Evolutionary conservation across 2,888 invertebrate species (phyloP), one percentile per base, ranked within the genome.

Genomic region (Lissocephala sabroskyi): DNA sequence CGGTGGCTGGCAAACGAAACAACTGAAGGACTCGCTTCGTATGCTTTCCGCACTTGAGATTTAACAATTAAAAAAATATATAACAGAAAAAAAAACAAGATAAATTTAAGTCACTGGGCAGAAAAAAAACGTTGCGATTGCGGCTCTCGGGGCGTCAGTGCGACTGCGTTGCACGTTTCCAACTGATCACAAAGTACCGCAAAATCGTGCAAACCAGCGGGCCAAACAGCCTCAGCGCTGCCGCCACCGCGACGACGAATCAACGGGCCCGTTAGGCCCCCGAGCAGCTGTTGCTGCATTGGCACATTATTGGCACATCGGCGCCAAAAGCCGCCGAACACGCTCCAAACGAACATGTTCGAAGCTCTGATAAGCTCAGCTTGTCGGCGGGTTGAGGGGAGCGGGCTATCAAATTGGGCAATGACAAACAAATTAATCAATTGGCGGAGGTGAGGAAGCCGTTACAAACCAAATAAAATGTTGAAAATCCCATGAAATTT

Each of bases 131-230:
- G n/a, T n/a, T n/a, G n/a, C n/a, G n/a, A n/a, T n/a, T 33, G 13
- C 9, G 13, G 5, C 9, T 3, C 16, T 35, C 49, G 36, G 56
- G 57, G 67, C 64, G 76, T 73, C 71, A 53, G 59, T 68, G 74
- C 71, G 68, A 55, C 65, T 68, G 70, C 76, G 76, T 73, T 71
- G 71, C 70, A 76, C 71, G 76, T 52, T 73, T 65, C 59, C 57
- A 73, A 71, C 76, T 71, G 61, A 71, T 65, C 16, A 26, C 35
- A 45, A 42, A 46, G 53, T 44, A 43, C 40, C 35, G 41, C 23
- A 76, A 71, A 73, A 65, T 62, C 53, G 62, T 53, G 60, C 59
- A 68, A 62, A 59, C 63, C 46, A 30, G 46, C 16, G 14, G 7
- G 7, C 61, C 41, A 56, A 52, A 17, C 48, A 33, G 43, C 10